Evolutionary conservation across 2,888 invertebrate species (phyloP).

Genomic region (Drosophila nr. medialis): DNA sequence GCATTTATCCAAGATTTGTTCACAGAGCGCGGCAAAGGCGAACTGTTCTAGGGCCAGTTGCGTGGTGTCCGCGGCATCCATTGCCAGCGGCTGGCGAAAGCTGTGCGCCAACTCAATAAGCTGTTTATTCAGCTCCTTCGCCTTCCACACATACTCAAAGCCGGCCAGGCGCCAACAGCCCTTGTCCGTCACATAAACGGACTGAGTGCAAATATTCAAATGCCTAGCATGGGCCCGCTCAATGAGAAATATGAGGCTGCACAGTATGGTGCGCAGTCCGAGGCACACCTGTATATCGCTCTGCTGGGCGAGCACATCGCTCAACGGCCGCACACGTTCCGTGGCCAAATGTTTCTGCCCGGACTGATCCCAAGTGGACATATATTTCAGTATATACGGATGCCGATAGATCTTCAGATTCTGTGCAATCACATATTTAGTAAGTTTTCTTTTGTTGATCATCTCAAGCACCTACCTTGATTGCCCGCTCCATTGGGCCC

Average conservation of each 20-base stretch:
- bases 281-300: slow-evolving; percentile 93
- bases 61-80: slow-evolving; percentile 85
- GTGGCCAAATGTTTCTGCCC: slow-evolving; percentile 92
- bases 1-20: slow-evolving; percentile 87
- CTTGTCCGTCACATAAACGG: slow-evolving; percentile 92
- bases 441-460: neutral
- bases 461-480: slow-evolving; percentile 87
- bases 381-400: slow-evolving; percentile 93
- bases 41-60: slow-evolving; percentile 90
- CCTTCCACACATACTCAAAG: slow-evolving; percentile 91
- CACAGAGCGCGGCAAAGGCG: slow-evolving; percentile 91
- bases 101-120: slow-evolving; percentile 89
- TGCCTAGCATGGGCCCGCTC: slow-evolving; percentile 92
- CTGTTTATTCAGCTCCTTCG: slow-evolving; percentile 88
- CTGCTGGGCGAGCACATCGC: slow-evolving; percentile 88
- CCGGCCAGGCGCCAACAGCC: slow-evolving; percentile 95
- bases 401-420: slow-evolving; percentile 94
- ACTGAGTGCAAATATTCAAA: slow-evolving; percentile 92
- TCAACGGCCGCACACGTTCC: slow-evolving; percentile 92
- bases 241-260: slow-evolving; percentile 93
- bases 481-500: slow-evolving; percentile 90
- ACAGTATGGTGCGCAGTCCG: slow-evolving; percentile 92
- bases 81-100: slow-evolving; percentile 89
- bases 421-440: slow-evolving; percentile 84
- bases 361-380: slow-evolving; percentile 92